Evolutionary conservation across 2,888 invertebrate genomes (phyloP).

Genomic region (Ormyrus thymus): DNA sequence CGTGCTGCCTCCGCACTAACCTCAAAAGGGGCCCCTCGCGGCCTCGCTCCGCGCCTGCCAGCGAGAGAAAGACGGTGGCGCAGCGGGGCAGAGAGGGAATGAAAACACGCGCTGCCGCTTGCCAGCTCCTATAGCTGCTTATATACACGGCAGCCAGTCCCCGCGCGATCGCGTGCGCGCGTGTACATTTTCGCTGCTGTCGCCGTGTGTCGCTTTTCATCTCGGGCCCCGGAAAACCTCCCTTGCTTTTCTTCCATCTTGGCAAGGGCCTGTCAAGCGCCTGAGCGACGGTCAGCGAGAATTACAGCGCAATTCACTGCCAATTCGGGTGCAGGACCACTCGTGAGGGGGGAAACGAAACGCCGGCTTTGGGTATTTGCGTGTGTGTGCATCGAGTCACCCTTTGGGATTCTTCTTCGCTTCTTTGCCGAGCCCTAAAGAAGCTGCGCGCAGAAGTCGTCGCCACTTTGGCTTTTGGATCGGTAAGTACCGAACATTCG

Average conservation of each 20-base stretch:
- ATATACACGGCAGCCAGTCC: conserved; percentile 36
- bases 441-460: too few relatives aligned
- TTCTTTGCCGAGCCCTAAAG: too few relatives aligned
- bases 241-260: too few relatives aligned
- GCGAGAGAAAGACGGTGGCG: conserved; percentile 1
- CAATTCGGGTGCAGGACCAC: too few relatives aligned
- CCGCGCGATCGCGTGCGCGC: conserved; percentile 34
- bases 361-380: not conserved
- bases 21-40: conserved; percentile 21
- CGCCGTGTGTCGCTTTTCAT: conserved; percentile 4
- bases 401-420: too few relatives aligned
- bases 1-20: not conserved
- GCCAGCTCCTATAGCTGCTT: not conserved
- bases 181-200: not conserved
- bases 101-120: conserved; percentile 37
- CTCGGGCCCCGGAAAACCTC: not conserved
- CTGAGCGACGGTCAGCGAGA: too few relatives aligned
- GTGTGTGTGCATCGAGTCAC: not conserved
- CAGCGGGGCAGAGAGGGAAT: conserved; percentile 29
- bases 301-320: too few relatives aligned
- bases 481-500: too few relatives aligned
- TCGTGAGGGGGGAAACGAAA: too few relatives aligned
- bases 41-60: conserved; percentile 37
- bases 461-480: too few relatives aligned
- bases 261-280: too few relatives aligned